Base-by-base conservation (phyloP, 2,797 vertebrate genomes). In the Arrhamphus sclerolepis region DNA sequence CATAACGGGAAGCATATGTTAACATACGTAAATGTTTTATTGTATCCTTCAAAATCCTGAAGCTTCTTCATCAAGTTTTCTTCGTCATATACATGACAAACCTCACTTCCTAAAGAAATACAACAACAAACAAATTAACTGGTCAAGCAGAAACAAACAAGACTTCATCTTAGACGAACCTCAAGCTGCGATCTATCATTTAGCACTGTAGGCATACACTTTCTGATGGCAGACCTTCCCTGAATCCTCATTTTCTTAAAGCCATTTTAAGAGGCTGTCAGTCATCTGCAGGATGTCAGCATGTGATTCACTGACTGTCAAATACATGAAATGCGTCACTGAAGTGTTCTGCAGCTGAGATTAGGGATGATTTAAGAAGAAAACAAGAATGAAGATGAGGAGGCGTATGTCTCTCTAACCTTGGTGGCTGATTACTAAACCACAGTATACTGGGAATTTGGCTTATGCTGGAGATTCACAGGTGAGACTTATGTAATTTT, bases 271-370 rank as follows among this genome's bases (percentile, higher is more conserved):
- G 62, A 56, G 72, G 55, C 46, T 58, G 62, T 53, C 46, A 67
- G 53, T 76, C 64, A 78, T 78, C 53, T 67, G 48, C 42, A 34
- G 75, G 46, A 71, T 64, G 55, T 60, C 66, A 80, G 65, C 26
- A 34, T 50, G 51, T 52, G 74, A 83, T 56, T 80, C 81, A 73
- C 62, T 63, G 52, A 67, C 56, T 69, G 70, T 55, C 41, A 47
- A 42, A 75, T 54, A 10, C 31, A 34, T 11, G 9, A 34, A 34
- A 38, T 38, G 49, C 76, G 57, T 66, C 56, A 56, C 59, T n/a
- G 39, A 54, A 70, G 57, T 26, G 60, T 55, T 70, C 54, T 57
- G 52, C 46, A 64, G 52, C 54, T n/a, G 6, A 9, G 54, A 58
- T 9, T 64, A 58, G 26, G 62, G 40, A 70, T 72, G 51, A 68